phyloP scores from a whole-genome alignment of 2,888 invertebrate genomes.

The Amiota minor region DNA sequence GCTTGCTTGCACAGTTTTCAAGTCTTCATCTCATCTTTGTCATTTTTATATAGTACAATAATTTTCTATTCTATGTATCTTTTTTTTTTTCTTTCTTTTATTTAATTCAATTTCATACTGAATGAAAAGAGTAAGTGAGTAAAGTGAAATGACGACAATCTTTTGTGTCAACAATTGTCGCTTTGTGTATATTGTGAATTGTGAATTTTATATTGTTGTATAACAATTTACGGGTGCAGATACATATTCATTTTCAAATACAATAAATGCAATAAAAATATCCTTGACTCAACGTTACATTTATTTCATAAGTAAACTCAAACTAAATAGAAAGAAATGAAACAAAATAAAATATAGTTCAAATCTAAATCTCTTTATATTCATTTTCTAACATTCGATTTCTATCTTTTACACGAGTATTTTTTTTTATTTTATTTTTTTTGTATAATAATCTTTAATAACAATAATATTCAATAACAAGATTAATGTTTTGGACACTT shows the following conservation, averaged over 20 bases:
- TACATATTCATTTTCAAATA: slow-evolving; percentile 20
- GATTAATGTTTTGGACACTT: not conserved
- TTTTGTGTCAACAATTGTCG: slow-evolving; percentile 45
- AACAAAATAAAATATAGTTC: too few relatives aligned
- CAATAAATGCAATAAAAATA: not conserved
- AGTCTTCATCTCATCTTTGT: too few relatives aligned
- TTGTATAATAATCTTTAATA: not conserved
- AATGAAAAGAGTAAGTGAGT: too few relatives aligned
- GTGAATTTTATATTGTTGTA: slow-evolving; percentile 20
- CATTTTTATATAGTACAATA: too few relatives aligned
- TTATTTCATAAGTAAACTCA: too few relatives aligned
- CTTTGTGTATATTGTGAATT: not conserved
- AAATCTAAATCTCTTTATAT: too few relatives aligned
- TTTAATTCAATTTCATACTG: slow-evolving; percentile 60
- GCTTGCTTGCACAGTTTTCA: not conserved
- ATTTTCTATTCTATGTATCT: too few relatives aligned
- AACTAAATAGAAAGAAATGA: too few relatives aligned
- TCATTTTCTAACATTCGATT: too few relatives aligned
- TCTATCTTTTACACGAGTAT: not conserved
- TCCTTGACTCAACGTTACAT: not conserved
- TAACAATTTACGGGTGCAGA: slow-evolving; percentile 24
- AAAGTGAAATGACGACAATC: slow-evolving; percentile 47
- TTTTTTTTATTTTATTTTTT: not conserved
- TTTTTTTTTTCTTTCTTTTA: slow-evolving; percentile 43
- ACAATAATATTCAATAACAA: too few relatives aligned